phyloP scores from a whole-genome alignment of 2,113 vertebrate genomes.

The Myotis brandtii region DNA sequence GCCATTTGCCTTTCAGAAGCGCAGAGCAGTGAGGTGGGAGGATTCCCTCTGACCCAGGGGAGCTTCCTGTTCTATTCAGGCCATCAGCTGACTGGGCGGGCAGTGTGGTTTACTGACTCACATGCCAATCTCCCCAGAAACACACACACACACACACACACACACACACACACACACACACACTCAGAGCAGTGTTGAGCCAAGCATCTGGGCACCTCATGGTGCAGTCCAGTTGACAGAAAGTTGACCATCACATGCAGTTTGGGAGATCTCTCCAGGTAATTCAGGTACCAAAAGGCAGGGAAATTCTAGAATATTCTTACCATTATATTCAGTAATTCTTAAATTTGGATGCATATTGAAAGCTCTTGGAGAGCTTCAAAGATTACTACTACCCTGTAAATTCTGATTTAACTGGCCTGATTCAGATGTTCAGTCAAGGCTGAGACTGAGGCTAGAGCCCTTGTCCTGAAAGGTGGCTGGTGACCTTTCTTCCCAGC shows the following conservation, averaged over 20 bases:
- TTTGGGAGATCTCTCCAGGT: neutral
- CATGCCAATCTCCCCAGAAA: neutral
- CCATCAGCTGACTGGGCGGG: neutral
- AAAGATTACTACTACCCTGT: neutral
- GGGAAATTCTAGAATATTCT: neutral
- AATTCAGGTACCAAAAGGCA: neutral
- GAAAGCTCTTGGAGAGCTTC: neutral
- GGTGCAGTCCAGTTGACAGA: neutral
- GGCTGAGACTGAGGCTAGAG: neutral
- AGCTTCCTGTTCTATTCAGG: neutral
- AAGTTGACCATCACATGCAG: neutral
- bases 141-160: too few species aligned
- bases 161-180: neutral
- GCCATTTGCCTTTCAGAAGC: neutral
- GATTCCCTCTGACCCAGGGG: neutral
- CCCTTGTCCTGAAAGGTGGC: neutral
- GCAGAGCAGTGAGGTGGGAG: neutral
- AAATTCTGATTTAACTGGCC: neutral
- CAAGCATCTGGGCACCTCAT: neutral
- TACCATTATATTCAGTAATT: neutral
- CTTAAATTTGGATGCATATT: neutral
- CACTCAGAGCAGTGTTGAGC: neutral
- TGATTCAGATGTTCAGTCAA: neutral
- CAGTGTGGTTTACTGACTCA: neutral
- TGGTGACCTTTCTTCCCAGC: neutral